Conservation (phyloP, 2,797 vertebrate genomes). For the Fistularia tabacaria region DNA sequence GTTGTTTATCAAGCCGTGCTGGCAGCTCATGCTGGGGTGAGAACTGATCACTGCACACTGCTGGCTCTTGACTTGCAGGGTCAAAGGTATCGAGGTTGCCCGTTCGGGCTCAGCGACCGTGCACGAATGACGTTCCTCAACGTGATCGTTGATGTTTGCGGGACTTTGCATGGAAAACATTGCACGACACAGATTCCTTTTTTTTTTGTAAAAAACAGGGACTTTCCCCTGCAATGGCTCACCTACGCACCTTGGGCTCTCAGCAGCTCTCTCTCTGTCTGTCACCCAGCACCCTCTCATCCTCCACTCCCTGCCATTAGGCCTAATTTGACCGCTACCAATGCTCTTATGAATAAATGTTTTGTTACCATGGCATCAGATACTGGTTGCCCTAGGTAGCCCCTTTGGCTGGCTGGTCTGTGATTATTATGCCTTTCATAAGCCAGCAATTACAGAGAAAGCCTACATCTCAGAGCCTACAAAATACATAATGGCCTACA, state of each 20-base stretch:
- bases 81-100: too few relatives aligned
- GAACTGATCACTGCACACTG: too few relatives aligned
- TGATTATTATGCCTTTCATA: slow-evolving; percentile 65
- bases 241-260: slow-evolving; percentile 36
- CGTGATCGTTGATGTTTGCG: too few relatives aligned
- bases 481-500: slow-evolving; percentile 72
- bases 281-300: slow-evolving; percentile 40
- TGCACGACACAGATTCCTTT: too few relatives aligned
- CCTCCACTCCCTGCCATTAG: slow-evolving; percentile 59
- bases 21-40: too few relatives aligned
- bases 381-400: slow-evolving; percentile 55
- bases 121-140: too few relatives aligned
- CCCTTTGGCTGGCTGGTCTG: slow-evolving; percentile 42
- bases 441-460: slow-evolving; percentile 67
- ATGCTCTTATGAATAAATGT: slow-evolving; percentile 71
- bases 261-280: slow-evolving; percentile 31
- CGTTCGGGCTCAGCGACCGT: too few relatives aligned
- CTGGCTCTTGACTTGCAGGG: too few relatives aligned
- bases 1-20: too few relatives aligned
- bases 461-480: slow-evolving; percentile 68
- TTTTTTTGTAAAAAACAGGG: neutral
- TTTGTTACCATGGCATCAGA: slow-evolving; percentile 72
- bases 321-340: slow-evolving; percentile 68
- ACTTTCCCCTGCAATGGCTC: slow-evolving; percentile 7
- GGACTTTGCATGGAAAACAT: too few relatives aligned